Conservation (phyloP, 2,113 vertebrate genomes). For the Pygoscelis antarcticus region DNA sequence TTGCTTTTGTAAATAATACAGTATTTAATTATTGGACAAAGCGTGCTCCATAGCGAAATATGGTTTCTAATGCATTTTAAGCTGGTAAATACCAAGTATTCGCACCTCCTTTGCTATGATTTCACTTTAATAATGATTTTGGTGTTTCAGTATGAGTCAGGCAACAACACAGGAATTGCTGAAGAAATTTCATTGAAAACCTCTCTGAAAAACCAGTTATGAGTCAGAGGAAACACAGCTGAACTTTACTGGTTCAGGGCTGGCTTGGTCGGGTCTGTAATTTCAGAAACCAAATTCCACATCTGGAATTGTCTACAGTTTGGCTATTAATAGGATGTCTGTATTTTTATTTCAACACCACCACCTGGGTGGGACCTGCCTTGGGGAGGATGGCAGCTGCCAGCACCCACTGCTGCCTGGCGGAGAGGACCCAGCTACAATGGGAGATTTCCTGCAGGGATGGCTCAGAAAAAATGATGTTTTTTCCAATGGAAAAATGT, state of each 20-base stretch:
- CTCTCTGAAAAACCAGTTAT: neutral
- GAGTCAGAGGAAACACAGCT: conserved; percentile 18
- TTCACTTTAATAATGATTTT: conserved; percentile 15
- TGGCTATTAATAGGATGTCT: neutral
- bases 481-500: neutral
- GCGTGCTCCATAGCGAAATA: neutral
- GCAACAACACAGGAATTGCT: conserved; percentile 19
- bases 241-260: neutral
- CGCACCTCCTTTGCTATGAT: neutral
- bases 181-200: conserved; percentile 34
- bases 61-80: neutral
- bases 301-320: neutral
- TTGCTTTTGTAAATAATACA: neutral
- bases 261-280: neutral
- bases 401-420: neutral
- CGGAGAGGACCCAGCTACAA: neutral
- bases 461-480: neutral
- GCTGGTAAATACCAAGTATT: neutral
- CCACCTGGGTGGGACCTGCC: neutral
- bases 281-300: conserved; percentile 21
- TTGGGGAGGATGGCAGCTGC: neutral
- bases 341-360: neutral
- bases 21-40: neutral
- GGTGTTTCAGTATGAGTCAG: conserved; percentile 48
- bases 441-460: neutral